Conservation (phyloP, 2,113 vertebrate species). For the Charadrius vociferus region DNA sequence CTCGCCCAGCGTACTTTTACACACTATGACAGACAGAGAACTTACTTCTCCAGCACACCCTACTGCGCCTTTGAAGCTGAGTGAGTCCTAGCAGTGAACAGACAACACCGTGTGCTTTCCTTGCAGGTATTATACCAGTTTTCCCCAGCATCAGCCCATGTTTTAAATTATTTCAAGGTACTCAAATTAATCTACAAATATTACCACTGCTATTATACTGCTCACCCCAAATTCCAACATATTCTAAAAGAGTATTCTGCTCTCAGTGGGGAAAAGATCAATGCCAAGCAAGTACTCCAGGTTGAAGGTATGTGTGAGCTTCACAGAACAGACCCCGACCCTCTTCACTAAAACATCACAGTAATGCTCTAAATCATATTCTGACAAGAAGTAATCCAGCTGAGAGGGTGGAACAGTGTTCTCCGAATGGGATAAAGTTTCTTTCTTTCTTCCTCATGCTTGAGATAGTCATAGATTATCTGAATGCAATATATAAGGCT, state of each 20-base stretch:
- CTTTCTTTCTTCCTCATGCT: not conserved
- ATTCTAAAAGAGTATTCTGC: not conserved
- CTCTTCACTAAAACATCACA: constrained; percentile 21
- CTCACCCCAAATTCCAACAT: not conserved
- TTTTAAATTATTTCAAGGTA: constrained; percentile 15
- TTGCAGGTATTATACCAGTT: not conserved
- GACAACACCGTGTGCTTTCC: not conserved
- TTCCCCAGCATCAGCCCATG: not conserved
- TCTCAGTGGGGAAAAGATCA: not conserved
- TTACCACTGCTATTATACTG: not conserved
- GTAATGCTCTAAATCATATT: not conserved
- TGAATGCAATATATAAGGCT: not conserved
- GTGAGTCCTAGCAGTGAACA: not conserved
- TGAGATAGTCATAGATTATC: not conserved
- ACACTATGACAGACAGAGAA: not conserved
- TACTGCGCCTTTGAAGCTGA: not conserved
- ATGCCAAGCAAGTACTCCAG: not conserved
- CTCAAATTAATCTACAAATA: not conserved
- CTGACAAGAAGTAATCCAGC: not conserved
- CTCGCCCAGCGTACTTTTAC: not conserved
- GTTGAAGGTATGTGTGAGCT: not conserved
- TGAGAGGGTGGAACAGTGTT: not conserved
- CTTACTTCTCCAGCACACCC: not conserved
- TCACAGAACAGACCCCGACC: not conserved
- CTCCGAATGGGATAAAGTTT: not conserved